phyloP scores from a whole-genome alignment of 2,888 invertebrate species.

The Slavum lentiscoides region DNA sequence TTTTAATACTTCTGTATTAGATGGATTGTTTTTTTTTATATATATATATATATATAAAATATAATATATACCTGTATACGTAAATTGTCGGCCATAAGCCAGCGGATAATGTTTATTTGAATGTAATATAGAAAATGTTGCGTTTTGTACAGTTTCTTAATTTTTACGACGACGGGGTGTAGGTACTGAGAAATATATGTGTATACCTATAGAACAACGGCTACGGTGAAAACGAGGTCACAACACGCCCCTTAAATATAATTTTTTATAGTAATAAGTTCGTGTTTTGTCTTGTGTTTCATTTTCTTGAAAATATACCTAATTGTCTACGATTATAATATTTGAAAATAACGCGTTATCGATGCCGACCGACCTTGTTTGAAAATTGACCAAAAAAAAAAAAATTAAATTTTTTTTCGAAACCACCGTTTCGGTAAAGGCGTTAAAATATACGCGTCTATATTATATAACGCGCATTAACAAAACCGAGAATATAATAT shows the following conservation, averaged over 20 bases:
- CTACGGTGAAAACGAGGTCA: constrained; percentile 38
- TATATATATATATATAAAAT: not conserved
- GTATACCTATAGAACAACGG: not conserved
- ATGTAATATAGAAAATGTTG: not conserved
- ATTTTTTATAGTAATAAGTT: not conserved
- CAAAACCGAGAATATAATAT: too few species aligned
- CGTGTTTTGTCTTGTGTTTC: too few species aligned
- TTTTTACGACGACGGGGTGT: not conserved
- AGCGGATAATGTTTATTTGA: too few species aligned
- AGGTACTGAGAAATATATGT: not conserved
- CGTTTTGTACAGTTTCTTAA: not conserved
- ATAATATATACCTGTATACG: too few species aligned
- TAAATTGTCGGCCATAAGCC: too few species aligned
- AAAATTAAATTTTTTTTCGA: too few species aligned
- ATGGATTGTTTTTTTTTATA: not conserved
- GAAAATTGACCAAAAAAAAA: too few species aligned
- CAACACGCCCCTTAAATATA: constrained; percentile 28
- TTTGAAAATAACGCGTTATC: too few species aligned
- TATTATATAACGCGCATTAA: not conserved
- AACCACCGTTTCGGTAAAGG: too few species aligned
- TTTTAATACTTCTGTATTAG: not conserved
- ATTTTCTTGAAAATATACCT: not conserved
- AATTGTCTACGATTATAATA: too few species aligned
- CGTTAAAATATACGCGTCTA: too few species aligned
- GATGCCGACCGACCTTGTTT: too few species aligned